Evolutionary conservation across 2,113 vertebrate species (phyloP).

Genomic region (Anguilla japonica): DNA sequence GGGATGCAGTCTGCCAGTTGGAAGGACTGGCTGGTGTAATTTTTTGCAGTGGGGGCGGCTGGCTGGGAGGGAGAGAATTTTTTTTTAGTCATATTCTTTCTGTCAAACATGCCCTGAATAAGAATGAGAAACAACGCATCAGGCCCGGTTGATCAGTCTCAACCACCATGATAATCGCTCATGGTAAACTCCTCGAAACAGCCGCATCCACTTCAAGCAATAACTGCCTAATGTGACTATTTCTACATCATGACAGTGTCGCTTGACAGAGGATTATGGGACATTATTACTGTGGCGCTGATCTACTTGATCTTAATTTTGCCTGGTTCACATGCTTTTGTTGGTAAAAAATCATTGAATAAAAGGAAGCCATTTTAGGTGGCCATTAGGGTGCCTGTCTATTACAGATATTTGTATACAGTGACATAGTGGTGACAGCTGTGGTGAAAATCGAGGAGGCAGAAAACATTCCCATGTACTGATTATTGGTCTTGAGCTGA

Average conservation of each 20-base stretch:
- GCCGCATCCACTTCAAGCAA: neutral
- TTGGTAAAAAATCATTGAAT: neutral
- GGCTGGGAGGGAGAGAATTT: conserved; percentile 11
- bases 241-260: neutral
- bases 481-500: too few relatives aligned
- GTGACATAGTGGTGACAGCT: neutral
- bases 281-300: neutral
- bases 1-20: conserved; percentile 13
- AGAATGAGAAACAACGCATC: conserved; percentile 15
- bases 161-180: neutral
- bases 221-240: neutral
- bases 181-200: neutral
- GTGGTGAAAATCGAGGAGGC: too few relatives aligned
- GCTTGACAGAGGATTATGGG: neutral
- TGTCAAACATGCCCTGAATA: conserved; percentile 26
- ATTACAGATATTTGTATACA: neutral
- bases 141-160: conserved; percentile 2
- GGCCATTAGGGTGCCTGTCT: neutral
- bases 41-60: conserved; percentile 23
- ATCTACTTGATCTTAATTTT: neutral
- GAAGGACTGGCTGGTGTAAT: conserved; percentile 9
- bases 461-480: too few relatives aligned
- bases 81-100: conserved; percentile 25
- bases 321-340: neutral
- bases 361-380: neutral